phyloP scores from a whole-genome alignment of 1,140 invertebrate species.

The Liolophura sinensis region DNA sequence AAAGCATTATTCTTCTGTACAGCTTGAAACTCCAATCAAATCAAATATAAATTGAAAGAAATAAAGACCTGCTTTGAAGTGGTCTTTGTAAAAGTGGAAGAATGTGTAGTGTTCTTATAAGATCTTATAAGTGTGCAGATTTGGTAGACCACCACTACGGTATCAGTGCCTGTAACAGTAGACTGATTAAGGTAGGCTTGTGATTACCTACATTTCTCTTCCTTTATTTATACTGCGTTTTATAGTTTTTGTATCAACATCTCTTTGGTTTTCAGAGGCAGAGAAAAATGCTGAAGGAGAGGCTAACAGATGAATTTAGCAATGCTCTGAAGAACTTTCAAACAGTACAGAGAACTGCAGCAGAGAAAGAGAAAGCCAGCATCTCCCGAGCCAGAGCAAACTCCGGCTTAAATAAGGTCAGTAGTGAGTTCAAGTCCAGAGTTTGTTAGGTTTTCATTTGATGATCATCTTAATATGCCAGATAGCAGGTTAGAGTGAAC shows the following conservation, averaged over 20 bases:
- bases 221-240: not conserved
- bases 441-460: too few relatives aligned
- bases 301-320: conserved; percentile 92
- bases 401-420: conserved; percentile 28
- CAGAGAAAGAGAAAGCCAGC: conserved; percentile 76
- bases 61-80: too few relatives aligned
- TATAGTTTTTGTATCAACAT: not conserved
- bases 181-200: not conserved
- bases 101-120: not conserved
- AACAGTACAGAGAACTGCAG: conserved; percentile 75
- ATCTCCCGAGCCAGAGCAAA: conserved; percentile 66
- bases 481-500: too few relatives aligned
- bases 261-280: conserved; percentile 69
- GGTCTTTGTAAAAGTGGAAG: not conserved
- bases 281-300: conserved; percentile 86
- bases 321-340: conserved; percentile 87
- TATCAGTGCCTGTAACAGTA: too few relatives aligned
- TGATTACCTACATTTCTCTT: not conserved
- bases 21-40: too few relatives aligned
- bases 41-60: too few relatives aligned
- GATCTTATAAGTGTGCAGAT: not conserved
- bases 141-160: not conserved
- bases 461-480: too few relatives aligned
- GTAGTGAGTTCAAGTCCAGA: too few relatives aligned
- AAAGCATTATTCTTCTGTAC: too few relatives aligned